Percentiles rank a stretch among this genome's conserved stretches.
phyloP scores from a whole-genome alignment of 2,888 invertebrate genomes.

The Nycteola revayana region DNA sequence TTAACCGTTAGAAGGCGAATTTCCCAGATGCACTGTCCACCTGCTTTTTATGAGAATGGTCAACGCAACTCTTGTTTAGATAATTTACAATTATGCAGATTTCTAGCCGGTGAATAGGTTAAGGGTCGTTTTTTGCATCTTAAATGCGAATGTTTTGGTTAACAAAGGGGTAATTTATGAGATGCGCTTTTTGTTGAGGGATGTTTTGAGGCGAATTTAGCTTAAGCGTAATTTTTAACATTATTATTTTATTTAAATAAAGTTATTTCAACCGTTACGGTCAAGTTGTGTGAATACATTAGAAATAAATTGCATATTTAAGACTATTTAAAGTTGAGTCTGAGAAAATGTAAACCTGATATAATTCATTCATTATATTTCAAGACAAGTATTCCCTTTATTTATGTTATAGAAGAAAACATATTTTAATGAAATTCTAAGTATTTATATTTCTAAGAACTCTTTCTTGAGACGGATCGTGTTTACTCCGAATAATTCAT shows the following conservation, averaged over 20 bases:
- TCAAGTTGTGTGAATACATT: slow-evolving; percentile 11
- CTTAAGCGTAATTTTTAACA: not conserved
- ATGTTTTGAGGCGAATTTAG: slow-evolving; percentile 27
- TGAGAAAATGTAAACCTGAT: too few species aligned
- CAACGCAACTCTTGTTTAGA: slow-evolving; percentile 43
- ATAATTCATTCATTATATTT: too few species aligned
- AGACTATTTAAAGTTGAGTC: too few species aligned
- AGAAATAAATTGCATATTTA: too few species aligned
- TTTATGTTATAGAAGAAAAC: too few species aligned
- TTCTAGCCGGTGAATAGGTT: slow-evolving; percentile 30
- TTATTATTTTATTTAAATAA: not conserved
- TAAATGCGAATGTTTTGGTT: slow-evolving; percentile 29
- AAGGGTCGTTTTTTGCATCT: slow-evolving; percentile 34
- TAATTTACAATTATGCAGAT: slow-evolving; percentile 72
- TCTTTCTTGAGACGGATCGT: slow-evolving; percentile 14
- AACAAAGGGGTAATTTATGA: slow-evolving; percentile 36
- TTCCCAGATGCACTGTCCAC: slow-evolving; percentile 58
- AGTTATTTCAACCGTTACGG: slow-evolving; percentile 25
- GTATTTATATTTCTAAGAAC: slow-evolving; percentile 12
- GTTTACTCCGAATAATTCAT: slow-evolving; percentile 14
- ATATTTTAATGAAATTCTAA: too few species aligned
- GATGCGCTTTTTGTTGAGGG: slow-evolving; percentile 37
- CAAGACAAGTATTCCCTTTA: too few species aligned
- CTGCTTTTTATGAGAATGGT: slow-evolving; percentile 56
- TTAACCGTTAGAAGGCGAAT: slow-evolving; percentile 51